Evolutionary conservation across 2,888 invertebrate species (phyloP).

Genomic region (Hypsopygia costalis): DNA sequence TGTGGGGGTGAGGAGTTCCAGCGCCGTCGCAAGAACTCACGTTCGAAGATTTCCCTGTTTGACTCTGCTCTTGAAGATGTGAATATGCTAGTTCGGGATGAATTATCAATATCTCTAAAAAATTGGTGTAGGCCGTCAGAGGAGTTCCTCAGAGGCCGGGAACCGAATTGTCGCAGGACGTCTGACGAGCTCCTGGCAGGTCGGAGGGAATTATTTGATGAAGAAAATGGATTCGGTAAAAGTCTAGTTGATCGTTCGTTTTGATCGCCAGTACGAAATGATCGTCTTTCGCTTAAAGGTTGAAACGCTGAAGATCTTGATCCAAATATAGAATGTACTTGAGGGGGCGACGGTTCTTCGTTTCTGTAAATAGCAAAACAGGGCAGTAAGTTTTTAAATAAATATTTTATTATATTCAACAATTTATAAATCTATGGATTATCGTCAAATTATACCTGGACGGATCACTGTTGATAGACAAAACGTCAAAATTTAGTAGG

Average conservation of each 20-base stretch:
- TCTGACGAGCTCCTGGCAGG: slow-evolving; percentile 34
- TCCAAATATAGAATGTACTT: slow-evolving; percentile 51
- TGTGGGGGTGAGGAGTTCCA: slow-evolving; percentile 35
- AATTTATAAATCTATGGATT: too few species aligned
- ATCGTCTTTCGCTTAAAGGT: slow-evolving; percentile 50
- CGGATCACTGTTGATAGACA: slow-evolving; percentile 52
- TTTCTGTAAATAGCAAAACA: slow-evolving; percentile 35
- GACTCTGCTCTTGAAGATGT: slow-evolving; percentile 42
- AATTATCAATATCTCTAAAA: slow-evolving; percentile 31
- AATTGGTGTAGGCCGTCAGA: slow-evolving; percentile 26
- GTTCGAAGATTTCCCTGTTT: slow-evolving; percentile 25
- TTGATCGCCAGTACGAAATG: slow-evolving; percentile 49
- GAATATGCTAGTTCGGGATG: slow-evolving; percentile 65
- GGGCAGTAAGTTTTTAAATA: not conserved
- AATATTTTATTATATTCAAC: too few species aligned
- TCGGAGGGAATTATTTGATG: slow-evolving; percentile 37
- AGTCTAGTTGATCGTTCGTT: slow-evolving; percentile 49
- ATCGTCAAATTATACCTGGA: slow-evolving; percentile 31
- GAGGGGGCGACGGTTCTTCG: slow-evolving; percentile 33
- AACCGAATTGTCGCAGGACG: slow-evolving; percentile 19
- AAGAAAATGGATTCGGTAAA: slow-evolving; percentile 65
- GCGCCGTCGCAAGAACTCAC: slow-evolving; percentile 36
- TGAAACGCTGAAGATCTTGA: slow-evolving; percentile 67
- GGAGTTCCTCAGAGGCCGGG: slow-evolving; percentile 33
- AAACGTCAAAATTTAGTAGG: slow-evolving; percentile 54